phyloP scores from a whole-genome alignment of 23 tunicate genomes.

The Diplosoma virens region DNA sequence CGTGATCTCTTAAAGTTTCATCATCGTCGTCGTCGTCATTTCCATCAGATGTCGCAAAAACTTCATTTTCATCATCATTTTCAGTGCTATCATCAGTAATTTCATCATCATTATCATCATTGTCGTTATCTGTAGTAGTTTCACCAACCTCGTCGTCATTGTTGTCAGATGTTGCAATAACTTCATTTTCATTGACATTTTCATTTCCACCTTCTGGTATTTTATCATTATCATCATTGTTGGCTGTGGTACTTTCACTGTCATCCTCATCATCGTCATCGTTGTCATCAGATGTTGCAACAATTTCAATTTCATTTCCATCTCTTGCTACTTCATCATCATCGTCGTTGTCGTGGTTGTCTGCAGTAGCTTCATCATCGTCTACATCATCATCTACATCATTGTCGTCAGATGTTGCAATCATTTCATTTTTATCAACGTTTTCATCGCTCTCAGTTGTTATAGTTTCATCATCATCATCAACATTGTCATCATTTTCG shows the following conservation, averaged over 20 bases:
- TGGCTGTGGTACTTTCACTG: background rate
- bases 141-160: background rate
- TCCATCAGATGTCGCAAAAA: background rate
- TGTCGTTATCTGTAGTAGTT: background rate
- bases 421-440: background rate
- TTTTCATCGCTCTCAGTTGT: background rate
- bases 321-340: background rate
- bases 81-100: background rate
- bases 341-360: background rate
- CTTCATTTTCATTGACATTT: background rate
- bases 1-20: too few relatives aligned
- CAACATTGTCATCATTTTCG: background rate
- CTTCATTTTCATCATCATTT: background rate
- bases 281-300: too few relatives aligned
- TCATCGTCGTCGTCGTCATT: too few relatives aligned
- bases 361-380: background rate
- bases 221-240: background rate
- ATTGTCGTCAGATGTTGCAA: background rate
- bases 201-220: background rate
- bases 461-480: background rate
- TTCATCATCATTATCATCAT: background rate
- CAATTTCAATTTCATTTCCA: background rate
- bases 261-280: background rate
- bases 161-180: background rate
- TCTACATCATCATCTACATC: background rate